Conservation (phyloP, 2,888 invertebrate species). For the Agrochola circellaris region DNA sequence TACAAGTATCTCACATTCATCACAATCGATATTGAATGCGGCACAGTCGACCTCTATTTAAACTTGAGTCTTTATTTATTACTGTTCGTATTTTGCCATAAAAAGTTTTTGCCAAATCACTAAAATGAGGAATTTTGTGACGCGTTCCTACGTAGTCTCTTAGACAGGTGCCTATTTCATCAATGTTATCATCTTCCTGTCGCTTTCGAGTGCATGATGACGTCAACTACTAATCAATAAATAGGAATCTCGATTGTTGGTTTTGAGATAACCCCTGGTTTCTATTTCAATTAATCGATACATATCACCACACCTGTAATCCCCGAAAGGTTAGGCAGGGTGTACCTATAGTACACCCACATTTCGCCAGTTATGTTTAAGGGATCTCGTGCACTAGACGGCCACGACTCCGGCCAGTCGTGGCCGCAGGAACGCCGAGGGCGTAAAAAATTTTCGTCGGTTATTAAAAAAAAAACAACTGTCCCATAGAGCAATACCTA, state of each 20-base stretch:
- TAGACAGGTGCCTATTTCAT: neutral
- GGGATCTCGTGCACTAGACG: too few relatives aligned
- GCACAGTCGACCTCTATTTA: slow-evolving; percentile 30
- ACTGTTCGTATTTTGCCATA: slow-evolving; percentile 15
- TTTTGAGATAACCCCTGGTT: neutral
- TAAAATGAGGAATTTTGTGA: neutral
- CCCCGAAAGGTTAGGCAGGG: neutral
- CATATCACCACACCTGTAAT: neutral
- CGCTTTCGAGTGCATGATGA: neutral
- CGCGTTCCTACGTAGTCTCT: neutral
- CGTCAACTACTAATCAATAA: neutral
- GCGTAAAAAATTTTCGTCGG: too few relatives aligned
- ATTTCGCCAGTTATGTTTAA: neutral
- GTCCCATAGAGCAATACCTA: too few relatives aligned
- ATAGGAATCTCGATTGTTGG: neutral
- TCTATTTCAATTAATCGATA: neutral
- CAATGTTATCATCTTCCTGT: slow-evolving; percentile 1
- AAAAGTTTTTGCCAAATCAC: neutral
- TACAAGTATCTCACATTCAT: neutral
- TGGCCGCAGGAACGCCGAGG: too few relatives aligned
- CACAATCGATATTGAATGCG: slow-evolving; percentile 41
- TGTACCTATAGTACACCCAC: neutral
- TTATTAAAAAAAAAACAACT: too few relatives aligned
- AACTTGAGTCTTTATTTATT: slow-evolving; percentile 21
- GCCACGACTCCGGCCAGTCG: too few relatives aligned